Conservation (phyloP, 2,113 vertebrate genomes). For the Pangasianodon hypophthalmus region DNA sequence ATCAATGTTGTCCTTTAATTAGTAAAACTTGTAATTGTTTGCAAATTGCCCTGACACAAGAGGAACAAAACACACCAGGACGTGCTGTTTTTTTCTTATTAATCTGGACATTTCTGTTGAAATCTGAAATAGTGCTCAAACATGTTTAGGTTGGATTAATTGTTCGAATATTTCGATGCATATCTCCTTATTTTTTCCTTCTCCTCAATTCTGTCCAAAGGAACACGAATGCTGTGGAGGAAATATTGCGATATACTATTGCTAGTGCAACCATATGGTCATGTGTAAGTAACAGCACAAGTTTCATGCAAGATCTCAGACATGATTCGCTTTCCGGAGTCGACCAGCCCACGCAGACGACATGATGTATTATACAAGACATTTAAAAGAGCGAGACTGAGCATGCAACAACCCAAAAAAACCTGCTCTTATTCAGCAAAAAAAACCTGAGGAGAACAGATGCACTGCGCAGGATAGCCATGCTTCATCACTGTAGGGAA, state of each 20-base stretch:
- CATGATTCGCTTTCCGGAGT: neutral
- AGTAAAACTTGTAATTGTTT: no score
- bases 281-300: neutral
- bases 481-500: conserved; percentile 41
- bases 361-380: neutral
- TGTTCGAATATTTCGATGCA: neutral
- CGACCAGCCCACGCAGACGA: neutral
- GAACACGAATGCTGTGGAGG: neutral
- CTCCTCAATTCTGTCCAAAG: neutral
- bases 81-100: no score
- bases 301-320: neutral
- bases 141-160: neutral
- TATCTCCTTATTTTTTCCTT: neutral
- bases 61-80: no score
- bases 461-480: conserved; percentile 43
- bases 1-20: no score
- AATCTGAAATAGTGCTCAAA: no score
- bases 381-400: neutral
- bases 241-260: neutral
- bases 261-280: neutral
- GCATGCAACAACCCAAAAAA: neutral
- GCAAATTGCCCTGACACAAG: no score
- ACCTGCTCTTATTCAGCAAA: conserved; percentile 46
- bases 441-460: conserved; percentile 47
- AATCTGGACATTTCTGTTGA: no score